phyloP scores from a whole-genome alignment of 2,113 vertebrate genomes.

The Origma solitaria region DNA sequence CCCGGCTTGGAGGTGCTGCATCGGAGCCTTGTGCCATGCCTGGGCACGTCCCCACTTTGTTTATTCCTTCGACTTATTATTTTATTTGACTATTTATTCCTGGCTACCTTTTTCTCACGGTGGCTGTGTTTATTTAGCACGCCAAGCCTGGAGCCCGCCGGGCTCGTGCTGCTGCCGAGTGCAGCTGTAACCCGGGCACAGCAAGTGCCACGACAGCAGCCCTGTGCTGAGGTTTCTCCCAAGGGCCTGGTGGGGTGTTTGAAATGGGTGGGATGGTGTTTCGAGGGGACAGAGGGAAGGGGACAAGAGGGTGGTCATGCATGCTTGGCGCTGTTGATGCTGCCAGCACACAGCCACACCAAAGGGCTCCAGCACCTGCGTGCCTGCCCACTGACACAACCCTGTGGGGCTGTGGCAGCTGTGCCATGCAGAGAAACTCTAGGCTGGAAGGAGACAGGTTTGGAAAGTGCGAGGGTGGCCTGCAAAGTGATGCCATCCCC shows the following conservation, averaged over 20 bases:
- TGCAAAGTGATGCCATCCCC: accelerated
- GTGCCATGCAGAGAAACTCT: accelerated
- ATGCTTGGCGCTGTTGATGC: neutral
- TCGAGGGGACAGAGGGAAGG: neutral
- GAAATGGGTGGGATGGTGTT: neutral
- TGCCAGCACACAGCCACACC: accelerated
- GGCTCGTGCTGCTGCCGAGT: neutral
- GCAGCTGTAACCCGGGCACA: accelerated
- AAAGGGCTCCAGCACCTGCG: accelerated
- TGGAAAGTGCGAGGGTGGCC: neutral
- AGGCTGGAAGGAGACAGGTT: neutral
- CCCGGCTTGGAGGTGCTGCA: neutral
- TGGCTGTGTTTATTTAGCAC: conserved; percentile 38
- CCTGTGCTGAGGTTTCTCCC: neutral
- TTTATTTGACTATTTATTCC: conserved; percentile 50
- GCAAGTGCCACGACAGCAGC: neutral
- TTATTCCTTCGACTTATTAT: conserved; percentile 43
- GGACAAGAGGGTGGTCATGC: accelerated
- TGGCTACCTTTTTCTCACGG: conserved; percentile 46
- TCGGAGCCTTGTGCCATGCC: neutral
- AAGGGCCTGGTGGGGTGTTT: neutral
- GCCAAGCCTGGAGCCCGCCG: neutral
- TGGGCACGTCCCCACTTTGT: conserved; percentile 30
- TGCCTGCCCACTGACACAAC: neutral
- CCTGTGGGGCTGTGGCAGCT: neutral